Conservation (phyloP, 2,888 invertebrate genomes). For the Apeira syringaria region DNA sequence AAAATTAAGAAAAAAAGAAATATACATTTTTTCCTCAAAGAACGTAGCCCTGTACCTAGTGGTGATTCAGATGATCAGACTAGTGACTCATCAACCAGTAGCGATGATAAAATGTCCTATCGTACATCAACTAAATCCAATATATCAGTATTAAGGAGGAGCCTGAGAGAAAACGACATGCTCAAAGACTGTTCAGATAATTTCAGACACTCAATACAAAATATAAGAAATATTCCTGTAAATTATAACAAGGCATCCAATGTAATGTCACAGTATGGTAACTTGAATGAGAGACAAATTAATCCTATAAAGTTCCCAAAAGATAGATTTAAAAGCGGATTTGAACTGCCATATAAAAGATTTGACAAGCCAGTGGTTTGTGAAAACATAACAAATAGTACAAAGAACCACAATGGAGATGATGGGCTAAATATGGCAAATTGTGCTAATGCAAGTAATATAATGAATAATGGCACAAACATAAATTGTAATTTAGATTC, state of each 20-base stretch:
- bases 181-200: conserved; percentile 45
- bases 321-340: conserved; percentile 56
- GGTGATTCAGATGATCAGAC: conserved; percentile 63
- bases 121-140: conserved; percentile 46
- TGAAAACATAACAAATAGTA: conserved; percentile 40
- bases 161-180: conserved; percentile 40
- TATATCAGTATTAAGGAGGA: conserved; percentile 37
- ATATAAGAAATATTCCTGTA: conserved; percentile 31
- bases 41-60: conserved; percentile 43
- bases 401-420: conserved; percentile 22
- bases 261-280: conserved; percentile 4
- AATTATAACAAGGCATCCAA: conserved; percentile 15
- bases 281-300: conserved; percentile 24
- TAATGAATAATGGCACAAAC: background rate
- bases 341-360: conserved; percentile 58
- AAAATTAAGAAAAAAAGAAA: conserved; percentile 56
- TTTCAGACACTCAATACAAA: conserved; percentile 44
- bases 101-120: conserved; percentile 52
- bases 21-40: conserved; percentile 44
- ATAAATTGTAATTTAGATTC: conserved; percentile 15
- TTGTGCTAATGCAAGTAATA: conserved; percentile 15
- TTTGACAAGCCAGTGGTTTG: conserved; percentile 50
- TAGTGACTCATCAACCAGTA: conserved; percentile 64
- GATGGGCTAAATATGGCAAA: conserved; percentile 11
- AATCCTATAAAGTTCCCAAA: conserved; percentile 36